Conservation (phyloP, 2,797 vertebrate species). For the Vireo griseus region DNA sequence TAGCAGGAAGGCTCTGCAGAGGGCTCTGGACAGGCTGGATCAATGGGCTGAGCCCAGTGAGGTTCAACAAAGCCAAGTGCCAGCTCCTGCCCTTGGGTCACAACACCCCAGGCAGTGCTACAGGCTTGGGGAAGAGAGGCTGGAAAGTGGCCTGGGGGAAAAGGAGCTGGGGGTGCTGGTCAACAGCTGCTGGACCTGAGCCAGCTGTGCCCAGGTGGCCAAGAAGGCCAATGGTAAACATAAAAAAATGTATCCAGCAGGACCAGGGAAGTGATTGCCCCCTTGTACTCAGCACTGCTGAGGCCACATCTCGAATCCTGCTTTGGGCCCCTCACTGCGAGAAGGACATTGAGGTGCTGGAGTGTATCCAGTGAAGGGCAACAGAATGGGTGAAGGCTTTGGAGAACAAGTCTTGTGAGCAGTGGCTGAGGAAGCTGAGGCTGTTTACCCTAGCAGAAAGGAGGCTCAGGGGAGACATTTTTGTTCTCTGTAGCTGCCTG, state of each 20-base stretch:
- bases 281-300: neutral
- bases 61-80: neutral
- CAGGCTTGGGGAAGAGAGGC: neutral
- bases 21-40: neutral
- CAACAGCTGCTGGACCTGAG: neutral
- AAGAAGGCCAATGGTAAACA: neutral
- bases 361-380: neutral
- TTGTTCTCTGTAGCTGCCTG: neutral
- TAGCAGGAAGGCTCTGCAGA: neutral
- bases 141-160: neutral
- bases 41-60: neutral
- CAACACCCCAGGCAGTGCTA: neutral
- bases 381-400: accelerated
- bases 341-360: neutral
- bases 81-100: neutral
- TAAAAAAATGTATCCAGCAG: neutral
- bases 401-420: neutral
- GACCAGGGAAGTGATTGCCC: neutral
- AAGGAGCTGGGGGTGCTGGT: neutral
- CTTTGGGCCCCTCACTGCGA: neutral
- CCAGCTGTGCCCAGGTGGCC: neutral
- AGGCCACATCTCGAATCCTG: neutral
- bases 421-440: neutral
- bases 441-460: neutral
- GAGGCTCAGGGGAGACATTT: neutral